Base-by-base conservation (phyloP, 2,113 vertebrate genomes). In the Argyrosomus japonicus region DNA sequence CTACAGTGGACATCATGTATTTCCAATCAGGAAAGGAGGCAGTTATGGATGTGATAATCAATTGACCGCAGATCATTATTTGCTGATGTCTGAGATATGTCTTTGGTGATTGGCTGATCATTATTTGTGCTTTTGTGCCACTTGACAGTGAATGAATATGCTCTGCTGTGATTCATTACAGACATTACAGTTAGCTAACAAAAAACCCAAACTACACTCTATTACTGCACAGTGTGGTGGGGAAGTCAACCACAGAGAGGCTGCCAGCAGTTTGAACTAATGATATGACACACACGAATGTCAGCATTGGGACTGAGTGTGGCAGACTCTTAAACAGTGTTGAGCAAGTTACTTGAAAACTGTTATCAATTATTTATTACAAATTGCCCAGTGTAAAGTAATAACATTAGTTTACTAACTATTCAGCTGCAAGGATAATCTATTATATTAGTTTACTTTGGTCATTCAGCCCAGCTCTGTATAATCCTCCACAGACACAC, bases 1-100 rank as follows among this genome's bases (percentile, higher is more conserved):
- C 1, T n/a, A 2, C 2, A 50, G 29, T 13, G 7, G 21, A 21
- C 32, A 19, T 29, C 5, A 14, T 68, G 43, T 29, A 51, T 48
- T 45, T 77, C 50, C 45, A 48, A 23, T n/a, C 21, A 62, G 25
- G 17, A 50, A 65, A 13, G 2, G 15, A 48, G 19, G 40, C 70
- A 69, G 56, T 27, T 75, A 79, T 63, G 57, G 63, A 84, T 32
- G 27, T 56, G 4, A 64, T 15, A 75, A 75, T 84, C 64, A 58
- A 80, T 65, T 0, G 4, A 50, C 57, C 64, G 18, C 45, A 25
- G n/a, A 69, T 75, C 17, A 50, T 50, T 81, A 68, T 71, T 15
- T 54, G 83, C 77, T 85, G 72, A 71, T 36, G 70, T 58, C 25
- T 75, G 27, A 70, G 19, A 75, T 68, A 25, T 61, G 25, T 74